These are phyloP conservation scores for Misgurnus mizolepis DNA, from an alignment of 2,113 vertebrate species.

Conservation along the genomic window DNA sequence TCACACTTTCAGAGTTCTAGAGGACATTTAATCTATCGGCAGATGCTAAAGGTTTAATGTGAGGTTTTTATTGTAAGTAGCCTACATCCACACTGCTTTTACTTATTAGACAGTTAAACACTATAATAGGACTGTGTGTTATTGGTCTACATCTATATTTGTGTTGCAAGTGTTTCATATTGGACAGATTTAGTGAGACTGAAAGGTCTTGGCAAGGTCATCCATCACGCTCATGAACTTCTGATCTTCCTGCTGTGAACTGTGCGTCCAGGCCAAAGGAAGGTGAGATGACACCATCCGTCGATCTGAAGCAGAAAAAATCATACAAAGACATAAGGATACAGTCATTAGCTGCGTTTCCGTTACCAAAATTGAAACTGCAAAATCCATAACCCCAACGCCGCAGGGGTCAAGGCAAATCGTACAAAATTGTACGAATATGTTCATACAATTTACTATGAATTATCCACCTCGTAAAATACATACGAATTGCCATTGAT, in stretches of 20 bases:
- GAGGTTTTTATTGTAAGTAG: neutral
- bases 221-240: conserved; percentile 77
- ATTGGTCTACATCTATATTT: neutral
- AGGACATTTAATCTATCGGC: conserved; percentile 2
- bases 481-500: no score
- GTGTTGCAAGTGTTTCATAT: neutral
- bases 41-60: neutral
- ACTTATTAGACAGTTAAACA: neutral
- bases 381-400: no score
- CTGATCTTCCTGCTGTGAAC: conserved; percentile 75
- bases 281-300: conserved; percentile 73
- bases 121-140: neutral
- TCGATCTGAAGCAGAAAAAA: conserved; percentile 65
- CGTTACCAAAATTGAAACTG: no score
- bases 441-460: no score
- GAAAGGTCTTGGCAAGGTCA: conserved; percentile 74
- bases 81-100: conserved; percentile 9
- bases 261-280: conserved; percentile 78
- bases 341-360: no score
- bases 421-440: no score
- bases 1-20: conserved; percentile 13
- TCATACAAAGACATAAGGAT: neutral
- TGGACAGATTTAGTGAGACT: conserved; percentile 69
- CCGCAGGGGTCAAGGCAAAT: no score
- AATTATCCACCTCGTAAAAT: no score